Percentiles rank a stretch among this genome's conserved stretches.
These are phyloP conservation scores for Myocastor coypus DNA, from an alignment of 2,113 vertebrate genomes.

Conservation along the genomic window DNA sequence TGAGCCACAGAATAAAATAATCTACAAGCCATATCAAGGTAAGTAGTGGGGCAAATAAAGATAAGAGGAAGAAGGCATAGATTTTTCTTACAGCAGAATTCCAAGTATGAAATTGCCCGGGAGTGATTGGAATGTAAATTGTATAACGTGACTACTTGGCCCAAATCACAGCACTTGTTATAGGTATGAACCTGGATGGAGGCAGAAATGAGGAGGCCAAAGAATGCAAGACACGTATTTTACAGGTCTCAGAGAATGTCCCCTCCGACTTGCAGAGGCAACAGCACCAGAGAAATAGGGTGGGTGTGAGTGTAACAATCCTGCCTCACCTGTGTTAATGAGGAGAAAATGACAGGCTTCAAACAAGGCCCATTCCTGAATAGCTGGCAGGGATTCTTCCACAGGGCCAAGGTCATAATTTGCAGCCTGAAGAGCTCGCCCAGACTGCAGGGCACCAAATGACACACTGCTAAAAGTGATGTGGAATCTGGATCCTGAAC, in stretches of 20 bases:
- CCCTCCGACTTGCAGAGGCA: not conserved
- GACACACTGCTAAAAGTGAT: not conserved
- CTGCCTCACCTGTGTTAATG: not conserved
- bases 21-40: not conserved
- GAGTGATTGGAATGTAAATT: not conserved
- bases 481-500: not conserved
- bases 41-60: conserved; percentile 2
- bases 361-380: not conserved
- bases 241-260: not conserved
- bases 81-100: not conserved
- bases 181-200: not conserved
- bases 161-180: not conserved
- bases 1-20: not conserved
- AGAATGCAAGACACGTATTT: not conserved
- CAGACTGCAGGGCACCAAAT: not conserved
- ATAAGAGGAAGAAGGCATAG: not conserved
- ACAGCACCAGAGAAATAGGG: not conserved
- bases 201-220: not conserved
- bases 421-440: not conserved
- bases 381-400: not conserved
- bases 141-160: not conserved
- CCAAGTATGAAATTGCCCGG: not conserved
- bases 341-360: not conserved
- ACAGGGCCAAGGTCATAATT: not conserved
- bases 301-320: not conserved